These are phyloP conservation scores for Scaptomyza caliginosa DNA, from an alignment of 2,888 invertebrate genomes.

Conservation along the genomic window DNA sequence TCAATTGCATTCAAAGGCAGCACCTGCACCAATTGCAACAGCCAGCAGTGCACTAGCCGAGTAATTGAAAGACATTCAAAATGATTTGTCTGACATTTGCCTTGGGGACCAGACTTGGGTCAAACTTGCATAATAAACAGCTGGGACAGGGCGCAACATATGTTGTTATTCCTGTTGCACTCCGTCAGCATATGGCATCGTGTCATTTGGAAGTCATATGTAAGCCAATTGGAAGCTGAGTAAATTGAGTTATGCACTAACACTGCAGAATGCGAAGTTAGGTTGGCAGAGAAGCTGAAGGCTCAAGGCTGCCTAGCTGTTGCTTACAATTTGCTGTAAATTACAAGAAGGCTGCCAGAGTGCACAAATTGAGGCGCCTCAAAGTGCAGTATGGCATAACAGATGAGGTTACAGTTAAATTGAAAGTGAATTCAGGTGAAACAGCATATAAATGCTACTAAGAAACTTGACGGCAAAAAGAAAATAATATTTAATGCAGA, in stretches of 20 bases:
- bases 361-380: conserved; percentile 26
- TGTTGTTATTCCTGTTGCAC: conserved; percentile 30
- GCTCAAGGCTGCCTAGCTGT: conserved; percentile 30
- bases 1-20: conserved; percentile 67
- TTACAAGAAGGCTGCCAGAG: conserved; percentile 20
- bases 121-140: conserved; percentile 45
- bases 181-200: conserved; percentile 59
- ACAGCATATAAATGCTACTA: background rate
- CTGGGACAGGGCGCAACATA: conserved; percentile 22
- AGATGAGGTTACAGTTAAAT: conserved; percentile 21
- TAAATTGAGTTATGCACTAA: conserved; percentile 71
- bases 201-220: conserved; percentile 56
- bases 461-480: background rate
- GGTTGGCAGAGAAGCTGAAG: background rate
- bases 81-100: conserved; percentile 13
- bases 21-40: conserved; percentile 46
- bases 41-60: background rate
- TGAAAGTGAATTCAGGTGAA: conserved; percentile 8
- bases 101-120: conserved; percentile 1
- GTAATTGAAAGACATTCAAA: conserved; percentile 53
- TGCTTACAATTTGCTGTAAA: conserved; percentile 53
- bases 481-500: too few species aligned
- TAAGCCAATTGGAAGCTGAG: conserved; percentile 30
- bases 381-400: conserved; percentile 17
- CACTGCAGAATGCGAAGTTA: conserved; percentile 11